phyloP scores from a whole-genome alignment of 2,113 vertebrate species.

The Chaetops frenatus region DNA sequence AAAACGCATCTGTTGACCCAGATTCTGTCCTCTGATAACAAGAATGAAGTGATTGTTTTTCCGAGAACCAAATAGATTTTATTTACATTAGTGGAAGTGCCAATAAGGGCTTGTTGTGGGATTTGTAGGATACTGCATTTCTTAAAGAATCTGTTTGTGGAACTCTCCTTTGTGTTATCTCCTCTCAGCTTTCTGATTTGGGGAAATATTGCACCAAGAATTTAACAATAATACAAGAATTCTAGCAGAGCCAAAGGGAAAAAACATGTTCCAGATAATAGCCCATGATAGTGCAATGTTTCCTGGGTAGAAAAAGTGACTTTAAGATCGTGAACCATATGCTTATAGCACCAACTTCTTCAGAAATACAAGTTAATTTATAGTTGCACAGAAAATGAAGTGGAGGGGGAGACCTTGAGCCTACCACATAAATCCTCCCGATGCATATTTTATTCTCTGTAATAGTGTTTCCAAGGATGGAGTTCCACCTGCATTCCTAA shows the following conservation, averaged over 20 bases:
- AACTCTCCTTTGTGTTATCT: background rate
- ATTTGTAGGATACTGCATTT: slow-evolving; percentile 33
- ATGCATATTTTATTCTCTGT: background rate
- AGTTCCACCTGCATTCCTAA: background rate
- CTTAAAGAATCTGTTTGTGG: background rate
- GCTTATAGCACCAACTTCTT: background rate
- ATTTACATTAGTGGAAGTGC: slow-evolving; percentile 57
- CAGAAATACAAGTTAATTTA: background rate
- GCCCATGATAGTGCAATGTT: fast-evolving
- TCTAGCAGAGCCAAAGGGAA: background rate
- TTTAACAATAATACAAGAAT: background rate
- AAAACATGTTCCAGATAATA: background rate
- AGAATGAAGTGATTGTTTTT: slow-evolving; percentile 70
- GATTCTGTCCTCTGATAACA: slow-evolving; percentile 65
- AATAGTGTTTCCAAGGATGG: background rate
- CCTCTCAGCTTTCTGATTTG: background rate
- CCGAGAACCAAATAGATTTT: slow-evolving; percentile 64
- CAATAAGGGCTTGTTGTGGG: slow-evolving; percentile 20
- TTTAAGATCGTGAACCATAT: background rate
- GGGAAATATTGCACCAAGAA: background rate
- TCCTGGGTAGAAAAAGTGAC: background rate
- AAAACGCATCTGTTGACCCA: slow-evolving; percentile 73
- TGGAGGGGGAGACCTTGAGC: background rate
- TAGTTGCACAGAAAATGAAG: background rate
- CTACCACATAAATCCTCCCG: background rate